A percentile compares a stretch with the other conserved stretches of the same genome.
These are phyloP conservation scores for Reticulitermes speratus DNA, from an alignment of 1,140 invertebrate species.

Conservation along the genomic window DNA sequence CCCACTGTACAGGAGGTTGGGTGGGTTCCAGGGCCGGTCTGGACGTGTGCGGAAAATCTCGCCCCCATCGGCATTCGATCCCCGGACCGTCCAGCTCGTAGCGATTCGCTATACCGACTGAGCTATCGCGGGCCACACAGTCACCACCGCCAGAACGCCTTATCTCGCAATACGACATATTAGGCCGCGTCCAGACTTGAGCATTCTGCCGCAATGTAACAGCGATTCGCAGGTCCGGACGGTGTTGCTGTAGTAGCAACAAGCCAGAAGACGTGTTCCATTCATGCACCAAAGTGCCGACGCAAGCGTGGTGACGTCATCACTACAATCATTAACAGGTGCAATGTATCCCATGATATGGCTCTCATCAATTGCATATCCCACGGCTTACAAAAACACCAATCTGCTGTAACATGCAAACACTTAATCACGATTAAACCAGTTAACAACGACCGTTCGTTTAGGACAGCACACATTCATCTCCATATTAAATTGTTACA, in stretches of 20 bases:
- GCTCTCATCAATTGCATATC: slow-evolving; percentile 1
- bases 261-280: neutral
- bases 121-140: too few relatives aligned
- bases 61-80: too few relatives aligned
- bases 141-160: too few relatives aligned
- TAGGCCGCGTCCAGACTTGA: too few relatives aligned
- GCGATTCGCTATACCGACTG: too few relatives aligned
- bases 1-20: too few relatives aligned
- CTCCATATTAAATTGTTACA: neutral
- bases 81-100: too few relatives aligned
- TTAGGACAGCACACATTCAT: neutral
- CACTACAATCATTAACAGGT: slow-evolving; percentile 16
- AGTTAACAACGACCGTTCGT: neutral
- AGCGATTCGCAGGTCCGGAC: too few relatives aligned
- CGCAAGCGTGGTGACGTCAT: neutral
- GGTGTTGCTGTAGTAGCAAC: neutral
- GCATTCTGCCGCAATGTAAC: too few relatives aligned
- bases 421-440: neutral
- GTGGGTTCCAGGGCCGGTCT: too few relatives aligned
- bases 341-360: slow-evolving; percentile 9
- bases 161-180: too few relatives aligned
- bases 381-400: slow-evolving; percentile 13
- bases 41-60: too few relatives aligned
- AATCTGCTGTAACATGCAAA: neutral
- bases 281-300: neutral